phyloP scores from a whole-genome alignment of 2,797 vertebrate genomes.

The Chaetodon trifasciatus region DNA sequence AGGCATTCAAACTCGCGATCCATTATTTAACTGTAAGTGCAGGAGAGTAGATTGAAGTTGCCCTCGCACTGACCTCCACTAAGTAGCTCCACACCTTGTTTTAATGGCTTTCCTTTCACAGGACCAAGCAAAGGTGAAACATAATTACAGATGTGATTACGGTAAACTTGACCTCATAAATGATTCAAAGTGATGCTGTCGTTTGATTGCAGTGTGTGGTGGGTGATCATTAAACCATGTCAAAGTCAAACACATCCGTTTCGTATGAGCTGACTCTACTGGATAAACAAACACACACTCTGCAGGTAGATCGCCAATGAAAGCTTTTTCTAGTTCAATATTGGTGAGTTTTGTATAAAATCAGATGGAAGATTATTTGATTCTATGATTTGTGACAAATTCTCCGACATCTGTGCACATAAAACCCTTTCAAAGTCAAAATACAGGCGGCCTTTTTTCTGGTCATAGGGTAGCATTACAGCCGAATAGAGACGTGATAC shows the following conservation, averaged over 20 bases:
- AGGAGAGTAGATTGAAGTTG: slow-evolving; percentile 39
- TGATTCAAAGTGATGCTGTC: slow-evolving; percentile 54
- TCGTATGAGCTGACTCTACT: slow-evolving; percentile 9
- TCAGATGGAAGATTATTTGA: slow-evolving; percentile 33
- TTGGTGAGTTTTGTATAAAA: slow-evolving; percentile 18
- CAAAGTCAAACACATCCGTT: slow-evolving; percentile 36
- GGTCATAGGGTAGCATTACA: not conserved
- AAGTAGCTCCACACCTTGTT: slow-evolving; percentile 37
- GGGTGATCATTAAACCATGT: slow-evolving; percentile 32
- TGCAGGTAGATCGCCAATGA: slow-evolving; percentile 4
- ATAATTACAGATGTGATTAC: slow-evolving; percentile 47
- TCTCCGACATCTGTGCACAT: slow-evolving; percentile 20
- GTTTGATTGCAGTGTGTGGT: slow-evolving; percentile 25
- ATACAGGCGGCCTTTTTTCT: not conserved
- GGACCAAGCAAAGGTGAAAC: slow-evolving; percentile 31
- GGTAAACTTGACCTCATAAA: slow-evolving; percentile 55
- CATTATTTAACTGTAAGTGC: slow-evolving; percentile 39
- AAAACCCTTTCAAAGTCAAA: slow-evolving; percentile 32
- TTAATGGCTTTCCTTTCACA: slow-evolving; percentile 28
- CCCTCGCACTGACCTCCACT: slow-evolving; percentile 41
- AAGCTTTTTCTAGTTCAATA: not conserved
- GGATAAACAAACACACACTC: slow-evolving; percentile 28
- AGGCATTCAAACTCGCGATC: slow-evolving; percentile 14
- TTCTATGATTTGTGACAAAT: slow-evolving; percentile 35
- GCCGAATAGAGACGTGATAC: not conserved